A percentile compares a stretch with the other conserved stretches of the same genome.
Conservation (phyloP, 1,140 invertebrate species). For the Drosophila pseudoobscura region DNA sequence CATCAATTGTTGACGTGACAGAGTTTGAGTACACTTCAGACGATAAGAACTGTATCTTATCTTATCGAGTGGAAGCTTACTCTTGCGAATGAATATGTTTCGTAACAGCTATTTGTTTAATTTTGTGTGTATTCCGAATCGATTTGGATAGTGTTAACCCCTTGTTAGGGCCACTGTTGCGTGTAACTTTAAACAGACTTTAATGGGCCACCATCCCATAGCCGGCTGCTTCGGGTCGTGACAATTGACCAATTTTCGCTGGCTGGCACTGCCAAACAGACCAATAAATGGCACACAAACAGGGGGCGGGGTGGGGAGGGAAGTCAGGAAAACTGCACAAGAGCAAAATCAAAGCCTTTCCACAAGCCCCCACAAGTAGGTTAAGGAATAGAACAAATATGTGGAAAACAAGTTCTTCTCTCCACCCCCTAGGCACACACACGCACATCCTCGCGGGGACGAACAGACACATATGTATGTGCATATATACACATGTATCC, state of each 20-base stretch:
- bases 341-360: constrained; percentile 46
- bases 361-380: background rate
- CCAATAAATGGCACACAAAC: constrained; percentile 32
- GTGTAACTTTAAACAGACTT: constrained; percentile 11
- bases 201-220: background rate
- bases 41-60: too few relatives aligned
- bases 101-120: too few relatives aligned
- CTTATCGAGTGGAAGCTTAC: too few relatives aligned
- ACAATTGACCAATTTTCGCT: constrained; percentile 68
- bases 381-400: constrained; percentile 35
- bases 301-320: background rate
- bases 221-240: constrained; percentile 53
- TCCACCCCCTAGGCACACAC: constrained; percentile 1
- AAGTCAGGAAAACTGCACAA: constrained; percentile 6
- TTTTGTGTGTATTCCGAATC: too few relatives aligned
- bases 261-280: constrained; percentile 44
- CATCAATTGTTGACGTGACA: too few relatives aligned
- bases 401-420: constrained; percentile 38
- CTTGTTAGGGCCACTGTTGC: constrained; percentile 26
- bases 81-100: too few relatives aligned
- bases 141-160: constrained; percentile 8
- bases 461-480: background rate
- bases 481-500: constrained; percentile 29
- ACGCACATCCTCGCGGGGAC: background rate
- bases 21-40: too few relatives aligned